Percentiles rank a stretch among this genome's conserved stretches.
Evolutionary conservation across 2,888 invertebrate genomes (phyloP).

Genomic region (Nephrotoma guestfalica): DNA sequence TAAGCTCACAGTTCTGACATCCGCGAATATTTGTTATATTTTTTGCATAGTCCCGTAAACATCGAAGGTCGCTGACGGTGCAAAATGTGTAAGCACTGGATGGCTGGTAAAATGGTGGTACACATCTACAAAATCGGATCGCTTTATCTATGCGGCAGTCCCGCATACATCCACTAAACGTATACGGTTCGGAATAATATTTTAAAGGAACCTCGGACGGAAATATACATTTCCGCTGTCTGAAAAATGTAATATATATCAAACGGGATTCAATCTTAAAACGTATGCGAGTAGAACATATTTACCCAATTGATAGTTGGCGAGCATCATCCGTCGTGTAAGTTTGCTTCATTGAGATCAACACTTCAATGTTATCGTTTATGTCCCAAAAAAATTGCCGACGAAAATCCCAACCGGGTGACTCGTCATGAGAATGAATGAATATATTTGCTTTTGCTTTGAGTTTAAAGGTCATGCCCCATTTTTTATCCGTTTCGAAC

Average conservation of each 20-base stretch:
- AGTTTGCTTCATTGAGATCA: slow-evolving; percentile 56
- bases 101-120: slow-evolving; percentile 54
- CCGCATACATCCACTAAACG: slow-evolving; percentile 58
- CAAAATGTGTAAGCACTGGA: slow-evolving; percentile 47
- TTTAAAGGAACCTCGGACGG: slow-evolving; percentile 48
- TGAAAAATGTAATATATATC: slow-evolving; percentile 14
- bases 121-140: slow-evolving; percentile 48
- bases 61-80: slow-evolving; percentile 40
- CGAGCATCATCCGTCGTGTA: slow-evolving; percentile 61
- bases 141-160: slow-evolving; percentile 56
- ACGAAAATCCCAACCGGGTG: slow-evolving; percentile 50
- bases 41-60: slow-evolving; percentile 38
- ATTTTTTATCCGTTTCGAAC: slow-evolving; percentile 33
- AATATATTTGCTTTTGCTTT: slow-evolving; percentile 29
- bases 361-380: slow-evolving; percentile 24
- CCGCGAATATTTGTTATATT: slow-evolving; percentile 43
- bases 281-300: not conserved
- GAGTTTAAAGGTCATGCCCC: slow-evolving; percentile 28
- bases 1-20: slow-evolving; percentile 51
- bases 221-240: slow-evolving; percentile 59
- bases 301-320: slow-evolving; percentile 40
- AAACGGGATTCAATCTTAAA: not conserved
- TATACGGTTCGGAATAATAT: slow-evolving; percentile 42
- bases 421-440: slow-evolving; percentile 53
- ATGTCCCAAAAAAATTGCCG: slow-evolving; percentile 56